Evolutionary conservation across 2,797 vertebrate genomes (phyloP).

Genomic region (Tadarida brasiliensis): DNA sequence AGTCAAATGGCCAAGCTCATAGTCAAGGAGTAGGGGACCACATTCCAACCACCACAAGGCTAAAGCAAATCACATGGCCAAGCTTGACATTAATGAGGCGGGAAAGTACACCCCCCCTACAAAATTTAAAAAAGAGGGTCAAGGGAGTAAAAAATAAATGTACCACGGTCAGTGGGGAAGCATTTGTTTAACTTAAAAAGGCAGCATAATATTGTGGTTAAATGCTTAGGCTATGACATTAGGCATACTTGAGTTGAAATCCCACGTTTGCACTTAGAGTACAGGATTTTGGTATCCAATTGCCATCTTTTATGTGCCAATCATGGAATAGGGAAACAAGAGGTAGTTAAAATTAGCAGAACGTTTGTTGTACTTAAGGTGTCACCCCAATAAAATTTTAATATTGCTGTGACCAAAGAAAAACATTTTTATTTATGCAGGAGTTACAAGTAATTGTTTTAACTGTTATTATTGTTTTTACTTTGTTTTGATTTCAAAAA

Average conservation of each 20-base stretch:
- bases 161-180: not conserved
- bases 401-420: slow-evolving; percentile 20
- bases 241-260: slow-evolving; percentile 31
- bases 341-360: slow-evolving; percentile 40
- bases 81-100: not conserved
- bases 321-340: not conserved
- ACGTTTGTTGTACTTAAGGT: not conserved
- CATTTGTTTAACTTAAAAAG: slow-evolving; percentile 39
- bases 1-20: not conserved
- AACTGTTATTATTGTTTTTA: not conserved
- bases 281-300: not conserved
- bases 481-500: slow-evolving; percentile 49
- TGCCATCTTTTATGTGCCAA: not conserved
- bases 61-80: not conserved
- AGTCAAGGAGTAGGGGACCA: not conserved
- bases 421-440: slow-evolving; percentile 27
- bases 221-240: slow-evolving; percentile 25
- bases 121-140: not conserved
- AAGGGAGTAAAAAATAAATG: not conserved
- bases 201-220: not conserved
- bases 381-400: not conserved
- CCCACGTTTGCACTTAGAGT: not conserved
- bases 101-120: not conserved
- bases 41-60: not conserved
- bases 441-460: slow-evolving; percentile 44